Base-by-base conservation (phyloP, 2,797 vertebrate genomes). In the Labroides dimidiatus region DNA sequence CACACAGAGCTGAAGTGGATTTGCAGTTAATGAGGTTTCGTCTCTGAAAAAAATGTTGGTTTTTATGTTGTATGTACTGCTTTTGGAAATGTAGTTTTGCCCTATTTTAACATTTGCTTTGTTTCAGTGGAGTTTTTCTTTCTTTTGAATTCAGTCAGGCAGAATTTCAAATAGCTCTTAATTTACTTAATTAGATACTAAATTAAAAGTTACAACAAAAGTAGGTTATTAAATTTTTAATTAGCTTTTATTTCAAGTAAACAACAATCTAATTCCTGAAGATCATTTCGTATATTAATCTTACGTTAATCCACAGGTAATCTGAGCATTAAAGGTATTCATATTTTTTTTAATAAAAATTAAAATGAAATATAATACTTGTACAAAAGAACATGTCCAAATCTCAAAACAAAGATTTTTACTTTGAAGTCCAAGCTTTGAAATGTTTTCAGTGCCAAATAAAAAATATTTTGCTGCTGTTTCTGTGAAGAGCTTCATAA, bases 1-100 rank as follows among this genome's bases (percentile, higher is more conserved):
- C 52, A 51, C 77, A 37, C 55, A 63, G 59, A 24, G 63, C 47
- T 59, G 63, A 20, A 69, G 82, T 84, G 42, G 41, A 85, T 86
- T 72, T 78, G 70, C 60, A 78, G 69, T 85, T 90, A 89, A 91
- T 87, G 80, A 90, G 83, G 67, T 77, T 80, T 49, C 20, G 47
- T 69, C 79, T 85, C 66, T 73, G 43, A 6, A 74, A 72, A 43
- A 4, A 87, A 80, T 82, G 60, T 77, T 84, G 49, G 48, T 67
- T 81, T 75, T 82, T 84, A 67, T 88, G 87, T 77, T 72, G 42
- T 72, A 64, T 81, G 33, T 48, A 48, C 41, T 56, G 77, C 76
- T 89, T 70, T 81, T 68, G 76, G 72, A 79, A 78, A 75, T 81
- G 70, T 63, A 63, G 77, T 88, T 81, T 50, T 74, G 58, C 57